Conservation (phyloP, 2,888 invertebrate species). For the Eutolmus rufibarbis region DNA sequence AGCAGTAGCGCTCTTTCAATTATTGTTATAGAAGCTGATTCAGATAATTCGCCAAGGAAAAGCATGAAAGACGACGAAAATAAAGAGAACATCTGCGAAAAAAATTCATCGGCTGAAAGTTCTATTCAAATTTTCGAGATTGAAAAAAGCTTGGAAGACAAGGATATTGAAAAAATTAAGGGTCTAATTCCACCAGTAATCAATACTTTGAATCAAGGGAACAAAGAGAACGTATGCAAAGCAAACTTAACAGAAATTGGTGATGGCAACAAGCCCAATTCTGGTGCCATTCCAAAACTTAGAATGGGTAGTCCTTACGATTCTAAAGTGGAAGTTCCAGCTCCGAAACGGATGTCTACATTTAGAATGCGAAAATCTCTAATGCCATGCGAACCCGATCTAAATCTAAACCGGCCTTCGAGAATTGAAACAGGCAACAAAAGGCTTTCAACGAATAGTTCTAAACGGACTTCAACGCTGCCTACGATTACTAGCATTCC, state of each 20-base stretch:
- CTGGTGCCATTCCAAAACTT: neutral
- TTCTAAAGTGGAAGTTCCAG: neutral
- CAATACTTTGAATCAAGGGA: neutral
- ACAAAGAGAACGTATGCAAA: neutral
- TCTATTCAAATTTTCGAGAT: neutral
- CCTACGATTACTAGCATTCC: neutral
- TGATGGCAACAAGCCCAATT: neutral
- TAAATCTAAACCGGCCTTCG: neutral
- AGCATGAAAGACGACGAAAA: neutral
- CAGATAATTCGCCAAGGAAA: neutral
- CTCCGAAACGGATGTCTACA: neutral
- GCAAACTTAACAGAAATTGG: neutral
- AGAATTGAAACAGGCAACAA: neutral
- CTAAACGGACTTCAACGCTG: neutral
- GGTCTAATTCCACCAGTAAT: neutral
- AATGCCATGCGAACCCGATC: neutral
- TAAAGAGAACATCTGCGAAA: neutral
- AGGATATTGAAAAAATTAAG: neutral
- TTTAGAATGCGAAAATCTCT: neutral
- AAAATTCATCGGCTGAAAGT: neutral
- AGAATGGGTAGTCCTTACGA: neutral
- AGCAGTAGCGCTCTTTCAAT: neutral
- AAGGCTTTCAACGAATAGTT: neutral
- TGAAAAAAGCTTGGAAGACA: neutral
- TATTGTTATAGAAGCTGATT: neutral